Conservation (phyloP, 2,113 vertebrate genomes). For the Capreolus pygargus region DNA sequence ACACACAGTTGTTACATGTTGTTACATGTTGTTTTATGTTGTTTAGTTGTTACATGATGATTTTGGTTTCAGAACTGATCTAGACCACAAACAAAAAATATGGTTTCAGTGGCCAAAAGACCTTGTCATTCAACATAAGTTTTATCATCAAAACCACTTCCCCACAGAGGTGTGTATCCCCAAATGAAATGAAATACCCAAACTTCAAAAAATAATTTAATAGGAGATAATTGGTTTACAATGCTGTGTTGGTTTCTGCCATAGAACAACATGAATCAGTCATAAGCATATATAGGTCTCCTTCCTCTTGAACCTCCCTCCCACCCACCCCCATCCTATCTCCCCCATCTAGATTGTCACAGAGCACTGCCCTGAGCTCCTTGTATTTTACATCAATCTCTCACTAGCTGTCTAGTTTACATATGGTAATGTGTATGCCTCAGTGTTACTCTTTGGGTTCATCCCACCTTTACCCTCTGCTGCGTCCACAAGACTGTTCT, state of each 20-base stretch:
- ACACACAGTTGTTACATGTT: not conserved
- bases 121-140: not conserved
- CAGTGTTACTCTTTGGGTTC: rapidly evolving
- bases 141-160: slow-evolving; percentile 12
- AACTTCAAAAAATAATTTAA: not conserved
- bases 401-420: not conserved
- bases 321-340: not conserved
- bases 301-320: not conserved
- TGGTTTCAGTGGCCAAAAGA: not conserved
- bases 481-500: not conserved
- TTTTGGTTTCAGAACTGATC: not conserved
- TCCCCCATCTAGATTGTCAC: not conserved
- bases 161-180: not conserved
- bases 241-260: not conserved
- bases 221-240: not conserved
- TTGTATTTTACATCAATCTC: not conserved
- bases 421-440: not conserved
- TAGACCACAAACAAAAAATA: not conserved
- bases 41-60: not conserved
- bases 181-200: not conserved
- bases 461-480: not conserved
- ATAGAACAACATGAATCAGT: not conserved
- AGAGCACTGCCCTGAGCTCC: not conserved
- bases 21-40: no score
- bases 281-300: not conserved